Evolutionary conservation across 2,888 invertebrate species (phyloP).

Genomic region (Acanthococcus lagerstroemiae): DNA sequence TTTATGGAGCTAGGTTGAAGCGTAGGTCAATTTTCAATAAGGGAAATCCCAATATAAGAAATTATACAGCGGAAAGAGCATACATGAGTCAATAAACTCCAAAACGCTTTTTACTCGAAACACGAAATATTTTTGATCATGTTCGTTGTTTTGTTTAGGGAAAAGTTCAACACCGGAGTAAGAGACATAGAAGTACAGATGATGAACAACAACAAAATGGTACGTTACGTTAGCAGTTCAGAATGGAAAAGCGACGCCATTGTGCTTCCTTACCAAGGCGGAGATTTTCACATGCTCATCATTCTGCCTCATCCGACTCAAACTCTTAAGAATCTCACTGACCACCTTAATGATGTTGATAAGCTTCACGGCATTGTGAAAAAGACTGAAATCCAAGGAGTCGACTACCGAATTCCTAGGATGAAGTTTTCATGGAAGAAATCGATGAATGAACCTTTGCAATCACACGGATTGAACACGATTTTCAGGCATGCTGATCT

Average conservation of each 20-base stretch:
- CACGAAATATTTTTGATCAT: too few species aligned
- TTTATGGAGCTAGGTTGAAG: too few species aligned
- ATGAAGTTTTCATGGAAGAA: background rate
- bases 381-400: background rate
- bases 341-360: background rate
- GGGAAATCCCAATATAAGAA: too few species aligned
- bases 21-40: too few species aligned
- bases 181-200: background rate
- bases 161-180: conserved; percentile 10
- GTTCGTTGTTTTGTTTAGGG: background rate
- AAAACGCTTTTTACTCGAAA: too few species aligned
- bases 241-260: background rate
- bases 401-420: background rate
- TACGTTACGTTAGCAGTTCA: background rate
- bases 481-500: background rate
- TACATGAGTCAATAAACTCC: too few species aligned
- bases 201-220: background rate
- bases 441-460: background rate
- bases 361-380: background rate
- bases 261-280: background rate
- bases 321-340: background rate
- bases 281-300: background rate
- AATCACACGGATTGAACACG: too few species aligned
- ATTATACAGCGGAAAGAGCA: too few species aligned
- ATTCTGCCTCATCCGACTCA: background rate